Evolutionary conservation across 1,140 invertebrate genomes (phyloP), one percentile per base, ranked within the genome.

Genomic region (Aphaenogaster rudis): DNA sequence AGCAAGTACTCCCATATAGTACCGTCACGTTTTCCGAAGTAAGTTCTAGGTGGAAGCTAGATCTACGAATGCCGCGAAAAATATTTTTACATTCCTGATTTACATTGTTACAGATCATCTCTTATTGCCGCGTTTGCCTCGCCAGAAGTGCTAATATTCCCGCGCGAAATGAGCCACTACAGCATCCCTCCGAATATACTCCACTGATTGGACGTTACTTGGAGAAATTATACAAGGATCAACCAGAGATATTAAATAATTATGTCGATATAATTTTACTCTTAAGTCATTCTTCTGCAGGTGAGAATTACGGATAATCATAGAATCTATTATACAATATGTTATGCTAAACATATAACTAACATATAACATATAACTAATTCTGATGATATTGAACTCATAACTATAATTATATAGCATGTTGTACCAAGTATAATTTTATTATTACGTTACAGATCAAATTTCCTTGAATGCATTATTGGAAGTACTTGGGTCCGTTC

Each of bases 41-140:
- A 93, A 91, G 90, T 84, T 69, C 2, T 8, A 9, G 4, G 0
- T 3, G 17, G 33, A 67, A 61, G 33, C 11, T 48, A 39, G 15
- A 78, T 72, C 45, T 21, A 8, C 50, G 13, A 28, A 21, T 42
- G 9, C 13, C 3, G 17, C 1, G 7, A 11, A 36, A 28, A 57
- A 39, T 42, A 33, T 57, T 45, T 39, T 45, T 82, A 45, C 39
- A 61, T 67, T 74, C 5, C 0, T 15, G 13, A 48, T 59, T 84
- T 69, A 36, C 61, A 50, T 89, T 90, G 87, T 95, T 95, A 21
- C 92, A 98, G 97, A 97, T 98, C 86, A 94, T 98, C 7, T 95
- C 97, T 3, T 98, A 98, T 94, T 94, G 98, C 77, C 96, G 98
- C 4, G 96, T 98, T 90, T 98, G 98, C 92, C 94, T 98, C 33